phyloP scores from a whole-genome alignment of 2,797 vertebrate genomes.

The Peromyscus eremicus region DNA sequence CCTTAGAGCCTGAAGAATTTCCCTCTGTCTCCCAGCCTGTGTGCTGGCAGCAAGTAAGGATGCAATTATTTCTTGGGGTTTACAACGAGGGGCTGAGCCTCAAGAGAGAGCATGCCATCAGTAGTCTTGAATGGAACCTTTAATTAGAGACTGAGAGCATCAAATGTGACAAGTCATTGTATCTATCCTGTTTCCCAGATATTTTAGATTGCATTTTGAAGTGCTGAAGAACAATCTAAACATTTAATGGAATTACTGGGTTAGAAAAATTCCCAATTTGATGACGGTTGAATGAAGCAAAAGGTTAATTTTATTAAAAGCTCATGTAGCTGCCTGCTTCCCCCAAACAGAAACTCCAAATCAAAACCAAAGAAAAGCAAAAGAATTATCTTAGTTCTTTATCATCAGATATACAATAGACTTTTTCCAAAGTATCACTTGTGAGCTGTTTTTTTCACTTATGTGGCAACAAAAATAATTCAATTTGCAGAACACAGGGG shows the following conservation, averaged over 20 bases:
- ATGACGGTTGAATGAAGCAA: slow-evolving; percentile 71
- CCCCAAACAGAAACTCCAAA: neutral
- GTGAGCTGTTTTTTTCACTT: neutral
- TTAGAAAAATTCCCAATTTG: slow-evolving; percentile 68
- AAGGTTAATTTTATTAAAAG: slow-evolving; percentile 75
- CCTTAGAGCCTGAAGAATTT: neutral
- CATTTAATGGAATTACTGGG: slow-evolving; percentile 58
- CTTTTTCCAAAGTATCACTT: neutral
- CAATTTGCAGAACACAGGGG: neutral
- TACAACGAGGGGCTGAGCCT: neutral
- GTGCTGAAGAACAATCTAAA: slow-evolving; percentile 59
- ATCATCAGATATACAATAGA: neutral
- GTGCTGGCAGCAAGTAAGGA: neutral
- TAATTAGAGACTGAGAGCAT: slow-evolving; percentile 52
- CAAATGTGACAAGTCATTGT: slow-evolving; percentile 41
- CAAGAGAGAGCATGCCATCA: neutral
- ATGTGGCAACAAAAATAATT: neutral
- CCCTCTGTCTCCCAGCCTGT: neutral
- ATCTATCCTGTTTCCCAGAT: neutral
- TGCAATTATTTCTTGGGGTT: neutral
- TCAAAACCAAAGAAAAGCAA: neutral
- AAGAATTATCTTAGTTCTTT: neutral
- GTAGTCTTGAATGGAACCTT: slow-evolving; percentile 3
- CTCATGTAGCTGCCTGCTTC: slow-evolving; percentile 9
- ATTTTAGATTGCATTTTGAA: slow-evolving; percentile 53